Evolutionary conservation across 2,888 invertebrate species (phyloP).

Genomic region (Heterodera filipjevi): DNA sequence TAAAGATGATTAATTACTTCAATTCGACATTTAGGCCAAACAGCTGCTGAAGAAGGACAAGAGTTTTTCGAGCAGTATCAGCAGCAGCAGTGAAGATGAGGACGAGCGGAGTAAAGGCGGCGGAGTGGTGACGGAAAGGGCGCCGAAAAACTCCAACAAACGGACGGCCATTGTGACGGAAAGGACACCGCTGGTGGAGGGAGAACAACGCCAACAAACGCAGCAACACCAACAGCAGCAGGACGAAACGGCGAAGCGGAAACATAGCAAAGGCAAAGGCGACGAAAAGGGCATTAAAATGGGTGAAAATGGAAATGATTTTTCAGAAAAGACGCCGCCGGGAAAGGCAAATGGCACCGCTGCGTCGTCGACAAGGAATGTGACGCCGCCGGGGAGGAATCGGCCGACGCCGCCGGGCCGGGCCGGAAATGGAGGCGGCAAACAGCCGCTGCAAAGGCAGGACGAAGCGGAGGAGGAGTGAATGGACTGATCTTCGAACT

Average conservation of each 20-base stretch:
- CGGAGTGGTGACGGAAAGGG: too few species aligned
- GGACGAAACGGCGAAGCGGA: constrained; percentile 10
- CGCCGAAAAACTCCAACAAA: too few species aligned
- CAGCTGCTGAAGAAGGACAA: background rate
- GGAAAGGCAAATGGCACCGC: too few species aligned
- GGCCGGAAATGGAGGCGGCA: too few species aligned
- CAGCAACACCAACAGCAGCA: background rate
- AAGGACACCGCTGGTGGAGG: too few species aligned
- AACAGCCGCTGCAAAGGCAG: background rate
- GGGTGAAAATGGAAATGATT: too few species aligned
- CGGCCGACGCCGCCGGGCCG: too few species aligned
- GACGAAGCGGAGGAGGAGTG: background rate
- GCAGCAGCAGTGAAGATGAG: background rate
- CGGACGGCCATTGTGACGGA: too few species aligned
- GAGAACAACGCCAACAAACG: background rate
- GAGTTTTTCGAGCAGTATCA: background rate
- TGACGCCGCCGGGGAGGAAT: too few species aligned
- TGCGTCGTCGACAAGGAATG: too few species aligned
- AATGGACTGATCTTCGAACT: background rate
- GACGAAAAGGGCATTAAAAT: too few species aligned
- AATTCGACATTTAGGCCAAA: background rate
- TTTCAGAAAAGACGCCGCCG: background rate
- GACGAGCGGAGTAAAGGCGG: too few species aligned
- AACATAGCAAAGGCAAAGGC: background rate
- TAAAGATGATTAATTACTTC: background rate